Percentiles rank a stretch among this genome's conserved stretches.
phyloP scores from a whole-genome alignment of 2,113 vertebrate genomes.

The Anthoscopus minutus region DNA sequence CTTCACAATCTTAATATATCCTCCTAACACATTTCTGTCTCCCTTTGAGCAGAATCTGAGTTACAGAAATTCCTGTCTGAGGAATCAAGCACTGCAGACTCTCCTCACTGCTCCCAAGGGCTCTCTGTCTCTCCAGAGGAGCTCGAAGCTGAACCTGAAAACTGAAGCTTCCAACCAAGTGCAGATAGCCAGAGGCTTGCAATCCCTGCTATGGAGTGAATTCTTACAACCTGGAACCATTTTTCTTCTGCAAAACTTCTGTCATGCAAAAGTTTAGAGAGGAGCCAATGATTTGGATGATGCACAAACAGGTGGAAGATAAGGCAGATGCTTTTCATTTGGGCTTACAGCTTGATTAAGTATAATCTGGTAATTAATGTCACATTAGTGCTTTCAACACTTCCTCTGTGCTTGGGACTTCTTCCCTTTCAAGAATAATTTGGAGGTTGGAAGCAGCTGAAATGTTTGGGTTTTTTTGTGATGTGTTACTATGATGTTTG shows the following conservation, averaged over 20 bases:
- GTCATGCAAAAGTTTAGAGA: neutral
- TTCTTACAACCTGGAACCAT: neutral
- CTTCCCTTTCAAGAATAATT: neutral
- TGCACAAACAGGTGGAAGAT: neutral
- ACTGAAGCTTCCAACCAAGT: neutral
- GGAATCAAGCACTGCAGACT: neutral
- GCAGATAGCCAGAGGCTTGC: neutral
- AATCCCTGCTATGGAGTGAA: neutral
- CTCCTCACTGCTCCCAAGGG: neutral
- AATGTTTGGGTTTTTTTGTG: accelerated
- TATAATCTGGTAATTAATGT: neutral
- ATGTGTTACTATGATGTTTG: neutral
- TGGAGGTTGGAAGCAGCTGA: neutral
- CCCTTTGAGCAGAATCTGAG: neutral
- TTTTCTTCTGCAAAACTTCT: neutral
- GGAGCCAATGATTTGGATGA: neutral
- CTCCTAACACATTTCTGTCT: neutral
- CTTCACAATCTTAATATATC: neutral
- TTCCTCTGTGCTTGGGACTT: neutral
- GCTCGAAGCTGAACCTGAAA: neutral
- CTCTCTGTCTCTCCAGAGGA: neutral
- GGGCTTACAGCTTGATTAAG: neutral
- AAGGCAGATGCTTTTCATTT: neutral
- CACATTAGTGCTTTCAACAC: neutral
- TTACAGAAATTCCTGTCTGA: neutral